Percentiles rank a stretch among this genome's conserved stretches.
Conservation (phyloP, 2,888 invertebrate genomes). For the Nemoura dubitans region DNA sequence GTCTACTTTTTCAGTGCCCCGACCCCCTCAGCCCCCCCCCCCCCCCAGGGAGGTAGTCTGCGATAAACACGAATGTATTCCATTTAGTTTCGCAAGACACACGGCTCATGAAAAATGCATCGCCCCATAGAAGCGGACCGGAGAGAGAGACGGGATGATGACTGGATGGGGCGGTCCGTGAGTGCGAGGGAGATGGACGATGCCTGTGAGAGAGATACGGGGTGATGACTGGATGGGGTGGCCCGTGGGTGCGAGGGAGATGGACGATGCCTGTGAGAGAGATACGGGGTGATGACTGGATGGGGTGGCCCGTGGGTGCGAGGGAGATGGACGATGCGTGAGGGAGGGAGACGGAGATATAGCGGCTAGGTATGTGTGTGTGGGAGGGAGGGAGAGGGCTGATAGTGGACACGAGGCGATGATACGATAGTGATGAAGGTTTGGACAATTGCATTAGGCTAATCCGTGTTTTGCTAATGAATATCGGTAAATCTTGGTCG, state of each 20-base stretch:
- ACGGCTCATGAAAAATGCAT: not conserved
- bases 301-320: not conserved
- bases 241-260: not conserved
- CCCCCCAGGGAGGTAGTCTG: not conserved
- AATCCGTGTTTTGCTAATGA: too few species aligned
- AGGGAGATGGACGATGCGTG: not conserved
- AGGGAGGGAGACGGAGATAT: too few species aligned
- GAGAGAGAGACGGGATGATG: too few species aligned
- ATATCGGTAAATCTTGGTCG: too few species aligned
- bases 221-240: not conserved
- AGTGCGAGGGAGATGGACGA: not conserved
- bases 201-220: too few species aligned
- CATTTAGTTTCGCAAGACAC: not conserved
- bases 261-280: not conserved
- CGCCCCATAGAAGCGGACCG: not conserved
- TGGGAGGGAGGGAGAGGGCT: not conserved
- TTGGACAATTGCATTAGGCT: too few species aligned
- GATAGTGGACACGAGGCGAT: too few species aligned
- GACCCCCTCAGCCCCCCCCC: too few species aligned
- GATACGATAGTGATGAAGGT: not conserved
- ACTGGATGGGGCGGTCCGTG: not conserved
- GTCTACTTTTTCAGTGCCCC: too few species aligned
- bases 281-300: not conserved
- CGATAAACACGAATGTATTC: conserved; percentile 5
- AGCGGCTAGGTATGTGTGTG: not conserved